Conservation (phyloP, 2,888 invertebrate species). For the Brachyopa scutellaris region DNA sequence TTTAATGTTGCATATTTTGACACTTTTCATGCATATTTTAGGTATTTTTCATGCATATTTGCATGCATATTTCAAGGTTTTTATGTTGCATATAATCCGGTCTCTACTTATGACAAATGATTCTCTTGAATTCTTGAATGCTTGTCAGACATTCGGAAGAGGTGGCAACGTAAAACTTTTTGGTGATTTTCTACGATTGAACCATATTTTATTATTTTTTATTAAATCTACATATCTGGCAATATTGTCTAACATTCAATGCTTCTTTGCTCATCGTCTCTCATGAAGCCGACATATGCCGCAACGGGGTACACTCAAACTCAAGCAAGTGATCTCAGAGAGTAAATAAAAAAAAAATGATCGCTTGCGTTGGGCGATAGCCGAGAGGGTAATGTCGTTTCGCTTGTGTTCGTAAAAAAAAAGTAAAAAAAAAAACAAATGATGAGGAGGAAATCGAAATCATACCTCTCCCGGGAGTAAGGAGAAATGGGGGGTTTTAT, state of each 20-base stretch:
- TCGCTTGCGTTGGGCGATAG: neutral
- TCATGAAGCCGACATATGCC: conserved; percentile 29
- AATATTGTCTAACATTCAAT: neutral
- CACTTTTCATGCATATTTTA: too few relatives aligned
- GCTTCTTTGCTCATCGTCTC: conserved; percentile 18
- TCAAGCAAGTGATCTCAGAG: conserved; percentile 41
- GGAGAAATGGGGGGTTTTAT: conserved; percentile 62
- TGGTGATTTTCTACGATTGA: too few relatives aligned
- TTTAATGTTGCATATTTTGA: too few relatives aligned
- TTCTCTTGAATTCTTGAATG: too few relatives aligned
- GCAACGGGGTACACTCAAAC: conserved; percentile 39
- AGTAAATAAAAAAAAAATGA: conserved; percentile 4
- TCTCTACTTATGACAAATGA: too few relatives aligned
- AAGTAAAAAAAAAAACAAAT: conserved; percentile 15
- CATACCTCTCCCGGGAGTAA: conserved; percentile 26
- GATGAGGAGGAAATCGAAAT: conserved; percentile 25
- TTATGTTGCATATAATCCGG: too few relatives aligned
- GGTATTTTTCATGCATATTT: too few relatives aligned
- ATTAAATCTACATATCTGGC: too few relatives aligned
- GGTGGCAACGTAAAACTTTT: too few relatives aligned
- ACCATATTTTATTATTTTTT: too few relatives aligned
- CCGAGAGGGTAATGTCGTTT: conserved; percentile 23
- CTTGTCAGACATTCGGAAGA: too few relatives aligned
- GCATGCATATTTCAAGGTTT: too few relatives aligned
- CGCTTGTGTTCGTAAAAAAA: conserved; percentile 3